Evolutionary conservation across 1,140 invertebrate species (phyloP).

Genomic region (Nomia melanderi): DNA sequence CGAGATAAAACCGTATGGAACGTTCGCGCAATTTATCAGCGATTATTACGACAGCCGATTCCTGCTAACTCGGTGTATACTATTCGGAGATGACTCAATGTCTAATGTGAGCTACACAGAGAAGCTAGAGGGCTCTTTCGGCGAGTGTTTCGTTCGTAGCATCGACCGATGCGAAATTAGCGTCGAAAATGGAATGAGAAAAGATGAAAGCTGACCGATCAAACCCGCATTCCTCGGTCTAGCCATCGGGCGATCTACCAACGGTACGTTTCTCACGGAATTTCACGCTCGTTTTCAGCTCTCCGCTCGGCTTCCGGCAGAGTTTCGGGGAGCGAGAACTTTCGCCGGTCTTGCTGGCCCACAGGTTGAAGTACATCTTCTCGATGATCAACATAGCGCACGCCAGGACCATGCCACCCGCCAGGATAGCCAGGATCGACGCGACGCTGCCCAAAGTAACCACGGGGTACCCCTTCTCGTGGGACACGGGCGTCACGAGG

Average conservation of each 20-base stretch:
- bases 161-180: too few species aligned
- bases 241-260: too few species aligned
- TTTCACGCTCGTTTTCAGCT: background rate
- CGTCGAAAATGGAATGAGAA: too few species aligned
- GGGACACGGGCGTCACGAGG: background rate
- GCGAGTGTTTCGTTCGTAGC: too few species aligned
- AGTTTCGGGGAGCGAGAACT: background rate
- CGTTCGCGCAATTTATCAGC: background rate
- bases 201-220: too few species aligned
- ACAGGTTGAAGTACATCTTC: slow-evolving; percentile 21
- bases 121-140: too few species aligned
- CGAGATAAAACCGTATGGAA: background rate
- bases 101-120: too few species aligned
- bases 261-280: background rate
- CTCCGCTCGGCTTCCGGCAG: background rate
- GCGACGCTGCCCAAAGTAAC: slow-evolving; percentile 38
- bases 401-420: slow-evolving; percentile 30
- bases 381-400: slow-evolving; percentile 40
- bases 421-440: slow-evolving; percentile 43
- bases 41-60: background rate
- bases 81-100: too few species aligned
- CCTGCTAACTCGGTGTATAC: background rate
- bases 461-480: background rate
- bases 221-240: too few species aligned
- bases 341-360: background rate